Evolutionary conservation across 37 sponge, comb jelly and placozoan species (phyloP).

Genomic region (Cladorhizidae sp.): DNA sequence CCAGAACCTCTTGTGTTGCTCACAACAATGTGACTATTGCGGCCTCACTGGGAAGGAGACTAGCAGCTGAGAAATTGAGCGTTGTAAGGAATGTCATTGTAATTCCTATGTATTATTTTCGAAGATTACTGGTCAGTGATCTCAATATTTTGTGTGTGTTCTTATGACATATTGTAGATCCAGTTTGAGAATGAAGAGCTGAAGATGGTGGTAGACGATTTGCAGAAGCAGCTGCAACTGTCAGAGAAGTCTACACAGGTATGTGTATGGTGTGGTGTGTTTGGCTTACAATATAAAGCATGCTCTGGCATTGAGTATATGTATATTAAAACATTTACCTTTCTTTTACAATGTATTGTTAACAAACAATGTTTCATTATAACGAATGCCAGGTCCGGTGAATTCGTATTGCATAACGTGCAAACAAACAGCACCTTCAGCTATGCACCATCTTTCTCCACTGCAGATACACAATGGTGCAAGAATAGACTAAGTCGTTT

Average conservation of each 20-base stretch:
- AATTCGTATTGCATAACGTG: no score
- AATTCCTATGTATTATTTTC: background rate
- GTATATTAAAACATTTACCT: background rate
- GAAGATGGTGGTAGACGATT: background rate
- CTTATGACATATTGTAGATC: background rate
- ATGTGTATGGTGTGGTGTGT: background rate
- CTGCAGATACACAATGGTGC: no score
- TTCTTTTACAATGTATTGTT: background rate
- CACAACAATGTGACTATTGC: no score
- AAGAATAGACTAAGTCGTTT: no score
- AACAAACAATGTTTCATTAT: no score
- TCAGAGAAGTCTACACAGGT: background rate
- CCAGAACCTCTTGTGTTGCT: no score
- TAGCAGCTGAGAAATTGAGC: background rate
- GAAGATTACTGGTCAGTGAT: background rate
- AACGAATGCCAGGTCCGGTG: no score
- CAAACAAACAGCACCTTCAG: no score
- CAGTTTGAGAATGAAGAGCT: conserved; percentile 12
- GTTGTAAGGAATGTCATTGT: background rate
- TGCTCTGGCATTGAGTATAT: background rate
- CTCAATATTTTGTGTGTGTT: no score
- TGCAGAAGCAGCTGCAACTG: background rate
- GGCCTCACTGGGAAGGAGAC: background rate
- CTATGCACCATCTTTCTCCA: no score
- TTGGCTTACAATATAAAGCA: background rate